Conservation (phyloP, 2,888 invertebrate species). For the Chelonus formosanus region DNA sequence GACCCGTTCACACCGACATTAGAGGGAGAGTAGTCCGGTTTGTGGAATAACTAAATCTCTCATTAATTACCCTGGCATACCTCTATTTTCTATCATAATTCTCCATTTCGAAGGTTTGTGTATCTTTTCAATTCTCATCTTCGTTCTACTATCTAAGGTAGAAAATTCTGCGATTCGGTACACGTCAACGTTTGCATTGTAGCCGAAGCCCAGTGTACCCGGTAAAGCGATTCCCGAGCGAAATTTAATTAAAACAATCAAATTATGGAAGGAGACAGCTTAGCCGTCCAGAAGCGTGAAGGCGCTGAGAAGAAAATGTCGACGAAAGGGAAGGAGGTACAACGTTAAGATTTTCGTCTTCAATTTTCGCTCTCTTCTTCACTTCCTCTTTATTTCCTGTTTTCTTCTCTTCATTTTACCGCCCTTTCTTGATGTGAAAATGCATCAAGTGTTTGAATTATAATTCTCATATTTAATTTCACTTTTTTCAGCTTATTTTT, state of each 20-base stretch:
- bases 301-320: constrained; percentile 40
- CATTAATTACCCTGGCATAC: neutral
- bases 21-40: neutral
- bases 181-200: constrained; percentile 63
- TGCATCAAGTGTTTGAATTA: neutral
- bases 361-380: constrained; percentile 9
- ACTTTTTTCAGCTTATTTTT: too few relatives aligned
- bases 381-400: constrained; percentile 7
- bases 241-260: constrained; percentile 67
- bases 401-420: constrained; percentile 14
- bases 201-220: constrained; percentile 57
- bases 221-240: constrained; percentile 61
- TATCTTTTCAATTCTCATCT: neutral
- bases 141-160: neutral
- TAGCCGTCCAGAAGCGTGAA: constrained; percentile 52
- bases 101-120: neutral
- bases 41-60: neutral
- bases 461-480: too few relatives aligned
- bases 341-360: constrained; percentile 26
- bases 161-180: constrained; percentile 48
- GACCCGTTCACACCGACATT: neutral
- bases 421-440: constrained; percentile 5
- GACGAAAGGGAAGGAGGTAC: neutral
- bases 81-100: too few relatives aligned
- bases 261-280: constrained; percentile 63